These are phyloP conservation scores for Aldrovandia affinis DNA, from an alignment of 2,797 vertebrate species.

Conservation along the genomic window DNA sequence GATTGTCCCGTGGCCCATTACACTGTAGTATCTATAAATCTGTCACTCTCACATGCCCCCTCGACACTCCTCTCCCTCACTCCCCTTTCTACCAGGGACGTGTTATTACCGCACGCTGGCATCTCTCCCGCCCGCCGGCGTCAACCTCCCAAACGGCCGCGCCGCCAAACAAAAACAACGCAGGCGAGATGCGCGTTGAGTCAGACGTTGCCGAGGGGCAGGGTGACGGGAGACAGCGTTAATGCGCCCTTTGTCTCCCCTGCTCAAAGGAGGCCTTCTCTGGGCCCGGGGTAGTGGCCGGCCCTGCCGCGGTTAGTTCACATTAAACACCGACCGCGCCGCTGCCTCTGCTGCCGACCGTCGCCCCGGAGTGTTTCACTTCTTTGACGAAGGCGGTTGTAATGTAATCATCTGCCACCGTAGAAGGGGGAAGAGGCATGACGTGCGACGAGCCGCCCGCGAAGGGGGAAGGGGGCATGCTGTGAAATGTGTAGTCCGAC, in stretches of 20 bases:
- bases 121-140: slow-evolving; percentile 38
- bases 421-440: too few species aligned
- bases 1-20: slow-evolving; percentile 66
- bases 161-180: slow-evolving; percentile 33
- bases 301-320: slow-evolving; percentile 28
- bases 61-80: slow-evolving; percentile 31
- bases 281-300: slow-evolving; percentile 73
- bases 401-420: too few species aligned
- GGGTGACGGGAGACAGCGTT: slow-evolving; percentile 8
- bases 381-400: too few species aligned
- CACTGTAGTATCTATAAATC: slow-evolving; percentile 69
- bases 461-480: background rate
- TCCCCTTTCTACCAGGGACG: slow-evolving; percentile 31
- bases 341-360: too few species aligned
- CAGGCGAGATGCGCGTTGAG: slow-evolving; percentile 34
- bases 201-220: slow-evolving; percentile 29
- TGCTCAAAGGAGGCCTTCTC: slow-evolving; percentile 36
- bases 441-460: background rate
- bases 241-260: slow-evolving; percentile 35
- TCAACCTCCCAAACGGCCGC: slow-evolving; percentile 36
- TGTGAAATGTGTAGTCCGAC: slow-evolving; percentile 48
- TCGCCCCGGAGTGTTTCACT: too few species aligned
- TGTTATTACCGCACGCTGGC: slow-evolving; percentile 35
- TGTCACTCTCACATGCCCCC: slow-evolving; percentile 58
- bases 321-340: slow-evolving; percentile 42